phyloP scores from a whole-genome alignment of 2,797 vertebrate genomes.

The Acrossocheilus fasciatus region DNA sequence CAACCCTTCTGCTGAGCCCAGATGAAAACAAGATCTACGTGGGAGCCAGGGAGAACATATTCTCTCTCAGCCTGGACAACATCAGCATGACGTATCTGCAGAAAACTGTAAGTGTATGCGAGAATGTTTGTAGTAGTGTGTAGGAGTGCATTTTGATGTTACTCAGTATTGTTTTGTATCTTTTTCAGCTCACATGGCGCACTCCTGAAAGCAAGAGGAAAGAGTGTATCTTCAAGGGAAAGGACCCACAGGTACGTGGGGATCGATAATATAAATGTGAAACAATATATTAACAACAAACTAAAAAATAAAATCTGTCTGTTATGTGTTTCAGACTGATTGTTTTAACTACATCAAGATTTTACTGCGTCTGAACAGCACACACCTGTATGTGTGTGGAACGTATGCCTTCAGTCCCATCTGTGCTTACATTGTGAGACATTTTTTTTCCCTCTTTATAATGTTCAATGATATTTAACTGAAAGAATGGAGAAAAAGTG shows the following conservation, averaged over 20 bases:
- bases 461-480: neutral
- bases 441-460: neutral
- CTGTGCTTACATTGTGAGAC: constrained; percentile 92
- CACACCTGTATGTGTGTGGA: constrained; percentile 91
- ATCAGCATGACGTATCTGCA: constrained; percentile 77
- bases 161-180: constrained; percentile 52
- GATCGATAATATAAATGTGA: neutral
- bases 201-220: constrained; percentile 87
- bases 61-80: constrained; percentile 83
- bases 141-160: constrained; percentile 12
- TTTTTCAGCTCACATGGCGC: constrained; percentile 84
- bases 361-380: constrained; percentile 89
- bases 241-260: constrained; percentile 85
- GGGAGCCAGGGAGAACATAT: constrained; percentile 87
- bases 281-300: neutral
- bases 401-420: constrained; percentile 92
- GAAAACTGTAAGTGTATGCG: constrained; percentile 72
- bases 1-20: constrained; percentile 86
- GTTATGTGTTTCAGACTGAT: constrained; percentile 80
- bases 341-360: constrained; percentile 98
- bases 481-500: neutral
- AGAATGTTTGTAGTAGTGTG: constrained; percentile 26
- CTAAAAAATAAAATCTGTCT: neutral
- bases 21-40: constrained; percentile 86
- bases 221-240: constrained; percentile 94